Evolutionary conservation across 2,888 invertebrate genomes (phyloP), one percentile per base, ranked within the genome.

Genomic region (Orthosia gracilis): DNA sequence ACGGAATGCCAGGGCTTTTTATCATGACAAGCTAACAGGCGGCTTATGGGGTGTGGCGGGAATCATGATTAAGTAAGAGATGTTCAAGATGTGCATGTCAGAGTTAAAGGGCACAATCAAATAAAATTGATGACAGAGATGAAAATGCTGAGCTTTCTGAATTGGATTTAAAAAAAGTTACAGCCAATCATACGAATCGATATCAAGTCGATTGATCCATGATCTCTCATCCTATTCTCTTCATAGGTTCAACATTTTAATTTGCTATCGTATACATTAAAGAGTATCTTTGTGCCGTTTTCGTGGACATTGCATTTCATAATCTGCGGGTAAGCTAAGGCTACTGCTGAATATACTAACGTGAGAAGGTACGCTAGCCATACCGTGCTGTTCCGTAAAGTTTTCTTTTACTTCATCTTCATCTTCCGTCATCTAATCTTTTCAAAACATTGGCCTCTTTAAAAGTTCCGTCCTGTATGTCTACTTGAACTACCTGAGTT

Each of bases 1-100:
- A 45, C 52, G 62, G 65, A 65, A 73, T 50, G 66, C 18, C 15
- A 47, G 21, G n/a, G 73, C 15, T 69, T 66, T 74, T 68, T 69
- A 54, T 69, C 65, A 21, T 55, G 69, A 64, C 59, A 63, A 50
- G 21, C 0, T 9, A 40, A 40, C 40, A 2, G 3, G 12, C 40
- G 1, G 47, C 31, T 57, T 58, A 31, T 63, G 49, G 40, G n/a
- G n/a, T 3, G 21, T 13, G 18, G 18, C 45, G 23, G n/a, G 11
- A 54, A 50, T 63, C 7, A 17, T 50, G 18, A 23, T 23, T 50
- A 50, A 26, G 21, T 31, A 49, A 54, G 26, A 40, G 9, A 21
- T n/a, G 21, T 2, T n/a, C 0, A 12, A n/a, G 23, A 23, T 49
- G 21, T 4, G 5, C 0, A 2, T 13, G 54, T 7, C 4, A 47